phyloP scores from a whole-genome alignment of 2,797 vertebrate species.

The Sphenopsis melanotis region DNA sequence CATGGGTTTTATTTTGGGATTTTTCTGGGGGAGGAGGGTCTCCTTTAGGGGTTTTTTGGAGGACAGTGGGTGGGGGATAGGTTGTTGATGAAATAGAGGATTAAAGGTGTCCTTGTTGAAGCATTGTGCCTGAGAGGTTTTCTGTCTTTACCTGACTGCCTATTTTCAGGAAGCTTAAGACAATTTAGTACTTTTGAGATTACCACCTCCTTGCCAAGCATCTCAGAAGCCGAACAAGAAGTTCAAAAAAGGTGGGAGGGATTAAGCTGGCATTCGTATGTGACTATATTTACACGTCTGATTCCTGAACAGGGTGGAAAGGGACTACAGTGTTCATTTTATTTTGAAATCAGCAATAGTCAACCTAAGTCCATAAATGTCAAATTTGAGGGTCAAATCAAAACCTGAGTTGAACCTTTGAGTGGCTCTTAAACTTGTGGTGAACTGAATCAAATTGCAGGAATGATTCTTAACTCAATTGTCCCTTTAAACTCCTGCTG shows the following conservation, averaged over 20 bases:
- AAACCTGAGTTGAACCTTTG: background rate
- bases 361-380: background rate
- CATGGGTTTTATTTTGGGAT: background rate
- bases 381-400: background rate
- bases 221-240: background rate
- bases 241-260: background rate
- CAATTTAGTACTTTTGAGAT: slow-evolving; percentile 22
- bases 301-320: background rate
- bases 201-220: background rate
- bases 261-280: background rate
- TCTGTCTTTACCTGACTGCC: background rate
- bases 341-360: background rate
- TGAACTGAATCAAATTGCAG: background rate
- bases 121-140: background rate
- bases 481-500: background rate
- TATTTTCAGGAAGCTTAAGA: background rate
- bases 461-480: background rate
- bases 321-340: background rate
- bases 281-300: background rate
- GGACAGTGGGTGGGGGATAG: rapidly evolving
- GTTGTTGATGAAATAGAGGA: background rate
- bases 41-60: background rate
- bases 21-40: rapidly evolving
- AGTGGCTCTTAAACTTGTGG: background rate
- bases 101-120: background rate